A percentile compares a stretch with the other conserved stretches of the same genome.
Conservation (phyloP, 1,140 invertebrate genomes). For the Bombus turneri region DNA sequence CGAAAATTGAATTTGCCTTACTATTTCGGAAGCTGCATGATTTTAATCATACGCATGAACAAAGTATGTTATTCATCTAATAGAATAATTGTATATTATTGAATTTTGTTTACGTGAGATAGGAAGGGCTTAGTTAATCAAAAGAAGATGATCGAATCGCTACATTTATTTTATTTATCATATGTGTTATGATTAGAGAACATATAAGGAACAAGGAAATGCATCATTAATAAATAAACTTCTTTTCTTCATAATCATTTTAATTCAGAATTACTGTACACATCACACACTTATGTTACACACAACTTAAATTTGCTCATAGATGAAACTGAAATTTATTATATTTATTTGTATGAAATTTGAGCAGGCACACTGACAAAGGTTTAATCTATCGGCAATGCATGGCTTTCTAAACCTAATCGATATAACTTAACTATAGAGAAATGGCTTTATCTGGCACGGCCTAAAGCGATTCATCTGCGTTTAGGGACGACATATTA, state of each 20-base stretch:
- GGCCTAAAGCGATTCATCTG: constrained; percentile 18
- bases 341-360: too few species aligned
- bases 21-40: background rate
- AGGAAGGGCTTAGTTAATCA: background rate
- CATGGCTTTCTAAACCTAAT: background rate
- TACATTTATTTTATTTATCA: background rate
- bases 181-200: background rate
- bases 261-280: background rate
- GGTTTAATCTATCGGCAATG: background rate
- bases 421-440: constrained; percentile 11
- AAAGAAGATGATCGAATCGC: background rate
- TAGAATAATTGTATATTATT: background rate
- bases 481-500: constrained; percentile 7
- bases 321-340: background rate
- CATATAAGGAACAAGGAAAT: too few species aligned
- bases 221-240: too few species aligned
- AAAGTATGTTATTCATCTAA: background rate
- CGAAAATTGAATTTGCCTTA: background rate
- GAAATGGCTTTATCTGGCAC: background rate
- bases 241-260: background rate
- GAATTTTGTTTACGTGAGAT: background rate
- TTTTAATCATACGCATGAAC: background rate
- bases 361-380: background rate
- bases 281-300: background rate
- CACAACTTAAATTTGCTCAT: background rate